phyloP scores from a whole-genome alignment of 2,113 vertebrate genomes.

The Cromileptes altivelis region DNA sequence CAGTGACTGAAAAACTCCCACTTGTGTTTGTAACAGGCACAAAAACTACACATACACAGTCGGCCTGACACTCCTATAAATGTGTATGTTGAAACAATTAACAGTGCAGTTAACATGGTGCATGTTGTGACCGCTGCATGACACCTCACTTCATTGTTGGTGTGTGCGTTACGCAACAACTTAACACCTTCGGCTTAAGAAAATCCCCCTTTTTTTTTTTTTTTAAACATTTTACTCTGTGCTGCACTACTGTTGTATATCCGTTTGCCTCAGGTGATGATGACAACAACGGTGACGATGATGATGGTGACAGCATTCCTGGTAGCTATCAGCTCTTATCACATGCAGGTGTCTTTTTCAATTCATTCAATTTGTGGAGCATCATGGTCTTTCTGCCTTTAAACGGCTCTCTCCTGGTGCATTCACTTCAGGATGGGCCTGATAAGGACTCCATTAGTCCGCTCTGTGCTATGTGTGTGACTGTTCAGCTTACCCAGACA shows the following conservation, averaged over 20 bases:
- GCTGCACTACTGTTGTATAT: constrained; percentile 10
- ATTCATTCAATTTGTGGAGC: constrained; percentile 44
- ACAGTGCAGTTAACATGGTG: not conserved
- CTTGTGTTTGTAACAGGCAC: not conserved
- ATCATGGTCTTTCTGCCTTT: not conserved
- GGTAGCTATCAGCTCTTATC: constrained; percentile 43
- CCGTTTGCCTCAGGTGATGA: not conserved
- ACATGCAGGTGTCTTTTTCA: constrained; percentile 34
- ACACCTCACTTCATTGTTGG: constrained; percentile 2
- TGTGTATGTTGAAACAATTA: not conserved
- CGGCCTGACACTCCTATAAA: not conserved
- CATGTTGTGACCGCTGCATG: not conserved
- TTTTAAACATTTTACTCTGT: not conserved
- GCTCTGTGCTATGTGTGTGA: not conserved
- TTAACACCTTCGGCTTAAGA: constrained; percentile 20
- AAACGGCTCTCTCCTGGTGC: constrained; percentile 12
- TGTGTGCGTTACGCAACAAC: not conserved
- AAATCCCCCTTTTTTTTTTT: constrained; percentile 10
- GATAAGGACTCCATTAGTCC: constrained; percentile 54
- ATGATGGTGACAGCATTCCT: constrained; percentile 35
- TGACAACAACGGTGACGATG: not conserved
- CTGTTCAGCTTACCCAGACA: constrained; percentile 3
- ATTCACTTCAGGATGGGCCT: constrained; percentile 5
- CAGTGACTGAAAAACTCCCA: not conserved
- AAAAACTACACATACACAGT: not conserved